Percentiles rank a stretch among this genome's conserved stretches.
These are phyloP conservation scores for Amblyjoppa fuscipennis DNA, from an alignment of 2,888 invertebrate species.

Conservation along the genomic window DNA sequence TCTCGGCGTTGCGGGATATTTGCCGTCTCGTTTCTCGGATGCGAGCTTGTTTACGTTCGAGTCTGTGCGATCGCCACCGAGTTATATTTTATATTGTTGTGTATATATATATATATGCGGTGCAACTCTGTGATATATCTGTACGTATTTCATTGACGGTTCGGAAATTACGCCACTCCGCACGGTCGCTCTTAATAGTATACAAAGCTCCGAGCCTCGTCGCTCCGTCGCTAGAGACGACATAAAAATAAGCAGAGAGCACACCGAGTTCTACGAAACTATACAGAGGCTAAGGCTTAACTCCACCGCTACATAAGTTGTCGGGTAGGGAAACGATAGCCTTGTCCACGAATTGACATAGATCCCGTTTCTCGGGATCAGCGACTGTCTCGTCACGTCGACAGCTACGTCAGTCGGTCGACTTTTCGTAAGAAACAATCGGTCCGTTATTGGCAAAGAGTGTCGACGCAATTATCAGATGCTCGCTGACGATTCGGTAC, in stretches of 20 bases:
- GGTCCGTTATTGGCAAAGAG: slow-evolving; percentile 15
- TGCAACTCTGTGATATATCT: neutral
- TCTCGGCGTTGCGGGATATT: slow-evolving; percentile 7
- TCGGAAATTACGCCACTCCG: slow-evolving; percentile 27
- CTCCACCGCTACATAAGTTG: neutral
- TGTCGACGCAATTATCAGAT: neutral
- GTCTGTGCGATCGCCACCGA: neutral
- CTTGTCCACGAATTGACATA: slow-evolving; percentile 72
- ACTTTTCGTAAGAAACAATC: slow-evolving; percentile 28
- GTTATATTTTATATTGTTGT: neutral
- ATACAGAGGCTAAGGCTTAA: neutral
- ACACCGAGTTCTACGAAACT: neutral
- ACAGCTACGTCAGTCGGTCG: slow-evolving; percentile 10
- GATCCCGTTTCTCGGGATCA: slow-evolving; percentile 56
- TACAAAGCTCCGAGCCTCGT: neutral
- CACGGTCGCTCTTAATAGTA: neutral
- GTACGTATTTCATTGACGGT: slow-evolving; percentile 20
- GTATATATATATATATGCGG: slow-evolving; percentile 5
- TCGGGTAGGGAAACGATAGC: slow-evolving; percentile 37
- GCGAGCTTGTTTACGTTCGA: slow-evolving; percentile 18
- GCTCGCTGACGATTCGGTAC: neutral
- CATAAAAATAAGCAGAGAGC: slow-evolving; percentile 18
- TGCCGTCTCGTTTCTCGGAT: slow-evolving; percentile 3
- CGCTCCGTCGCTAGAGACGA: neutral
- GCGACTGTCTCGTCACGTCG: slow-evolving; percentile 17